Conservation (phyloP, 2,888 invertebrate genomes). For the Andrena haemorrhoa region DNA sequence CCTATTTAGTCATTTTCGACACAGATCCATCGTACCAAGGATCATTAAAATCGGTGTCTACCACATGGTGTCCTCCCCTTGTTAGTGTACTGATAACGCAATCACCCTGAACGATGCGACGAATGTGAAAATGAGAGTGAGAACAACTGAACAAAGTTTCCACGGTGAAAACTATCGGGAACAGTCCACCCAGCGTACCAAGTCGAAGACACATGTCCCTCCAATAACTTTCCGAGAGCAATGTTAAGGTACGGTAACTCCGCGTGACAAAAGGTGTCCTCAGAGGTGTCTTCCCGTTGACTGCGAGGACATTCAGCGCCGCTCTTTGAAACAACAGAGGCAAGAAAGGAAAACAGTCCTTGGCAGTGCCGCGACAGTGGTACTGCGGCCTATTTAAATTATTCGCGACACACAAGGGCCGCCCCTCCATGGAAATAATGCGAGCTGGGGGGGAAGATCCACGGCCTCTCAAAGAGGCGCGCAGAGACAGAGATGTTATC, state of each 20-base stretch:
- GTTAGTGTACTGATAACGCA: too few relatives aligned
- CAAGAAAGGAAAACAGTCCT: not conserved
- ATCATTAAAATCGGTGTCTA: too few relatives aligned
- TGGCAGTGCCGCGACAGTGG: not conserved
- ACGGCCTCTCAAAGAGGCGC: conserved; percentile 3
- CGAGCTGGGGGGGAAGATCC: conserved; percentile 1
- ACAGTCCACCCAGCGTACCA: not conserved
- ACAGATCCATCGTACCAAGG: too few relatives aligned
- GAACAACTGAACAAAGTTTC: too few relatives aligned
- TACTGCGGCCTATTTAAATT: conserved; percentile 24
- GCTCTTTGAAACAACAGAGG: not conserved
- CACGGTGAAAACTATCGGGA: not conserved
- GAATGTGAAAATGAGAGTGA: not conserved
- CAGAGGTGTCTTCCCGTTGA: not conserved
- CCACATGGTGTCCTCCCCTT: too few relatives aligned
- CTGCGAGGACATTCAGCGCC: conserved; percentile 10
- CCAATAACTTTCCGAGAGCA: not conserved
- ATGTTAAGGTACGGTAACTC: not conserved
- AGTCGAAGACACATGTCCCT: not conserved
- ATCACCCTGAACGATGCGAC: not conserved
- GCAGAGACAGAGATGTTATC: conserved; percentile 51
- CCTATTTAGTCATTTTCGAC: too few relatives aligned
- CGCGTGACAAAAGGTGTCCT: conserved; percentile 23
- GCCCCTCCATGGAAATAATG: conserved; percentile 21
- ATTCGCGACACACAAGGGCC: conserved; percentile 38